phyloP scores from a whole-genome alignment of 2,888 invertebrate species.

The Drosophila birchii region DNA sequence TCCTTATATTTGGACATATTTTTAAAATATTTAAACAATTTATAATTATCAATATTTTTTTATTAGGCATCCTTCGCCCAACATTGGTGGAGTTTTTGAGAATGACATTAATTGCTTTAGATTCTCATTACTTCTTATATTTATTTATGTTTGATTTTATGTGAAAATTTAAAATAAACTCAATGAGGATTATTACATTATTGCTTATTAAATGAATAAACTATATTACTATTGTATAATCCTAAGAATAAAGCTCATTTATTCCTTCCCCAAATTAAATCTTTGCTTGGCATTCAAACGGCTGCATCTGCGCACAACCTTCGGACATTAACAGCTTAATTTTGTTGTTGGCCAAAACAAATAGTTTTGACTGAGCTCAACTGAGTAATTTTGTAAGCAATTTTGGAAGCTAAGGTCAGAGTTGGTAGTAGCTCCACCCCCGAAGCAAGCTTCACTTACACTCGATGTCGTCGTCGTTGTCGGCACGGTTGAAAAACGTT shows the following conservation, averaged over 20 bases:
- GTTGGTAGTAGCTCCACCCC: constrained; percentile 37
- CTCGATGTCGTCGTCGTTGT: constrained; percentile 20
- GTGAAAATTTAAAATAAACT: not conserved
- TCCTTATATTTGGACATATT: not conserved
- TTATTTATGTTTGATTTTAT: not conserved
- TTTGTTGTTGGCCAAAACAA: constrained; percentile 45
- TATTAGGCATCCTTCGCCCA: not conserved
- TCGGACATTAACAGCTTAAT: constrained; percentile 50
- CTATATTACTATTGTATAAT: not conserved
- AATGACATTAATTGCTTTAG: not conserved
- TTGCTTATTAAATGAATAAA: too few relatives aligned
- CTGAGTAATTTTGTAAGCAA: constrained; percentile 52
- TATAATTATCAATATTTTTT: not conserved
- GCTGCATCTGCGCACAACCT: constrained; percentile 41
- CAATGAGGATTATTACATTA: too few relatives aligned
- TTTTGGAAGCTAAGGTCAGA: constrained; percentile 63
- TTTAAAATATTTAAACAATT: not conserved
- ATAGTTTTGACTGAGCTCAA: constrained; percentile 33
- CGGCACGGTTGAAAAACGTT: constrained; percentile 35
- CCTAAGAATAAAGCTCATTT: not conserved
- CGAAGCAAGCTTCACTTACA: constrained; percentile 32
- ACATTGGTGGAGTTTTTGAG: too few relatives aligned
- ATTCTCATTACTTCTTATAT: not conserved
- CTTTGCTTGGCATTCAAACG: constrained; percentile 7
- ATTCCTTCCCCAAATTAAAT: not conserved